phyloP scores from a whole-genome alignment of 2,113 vertebrate species.

The Antennarius striatus region DNA sequence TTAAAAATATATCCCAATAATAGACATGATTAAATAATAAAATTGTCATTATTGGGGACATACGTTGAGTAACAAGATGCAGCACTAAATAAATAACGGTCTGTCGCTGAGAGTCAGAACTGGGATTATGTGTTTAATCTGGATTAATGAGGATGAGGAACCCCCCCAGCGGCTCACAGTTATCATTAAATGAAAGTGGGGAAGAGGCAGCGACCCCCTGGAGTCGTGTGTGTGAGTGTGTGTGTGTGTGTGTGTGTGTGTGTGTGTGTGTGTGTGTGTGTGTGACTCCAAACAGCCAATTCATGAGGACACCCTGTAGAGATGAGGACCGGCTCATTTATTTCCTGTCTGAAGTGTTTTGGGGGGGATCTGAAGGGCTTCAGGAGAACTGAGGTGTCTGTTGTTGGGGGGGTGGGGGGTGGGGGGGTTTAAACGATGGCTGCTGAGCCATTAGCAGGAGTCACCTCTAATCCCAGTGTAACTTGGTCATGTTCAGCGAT shows the following conservation, averaged over 20 bases:
- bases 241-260: slow-evolving; percentile 19
- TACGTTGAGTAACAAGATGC: slow-evolving; percentile 48
- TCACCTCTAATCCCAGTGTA: slow-evolving; percentile 43
- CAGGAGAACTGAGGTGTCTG: slow-evolving; percentile 39
- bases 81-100: slow-evolving; percentile 56
- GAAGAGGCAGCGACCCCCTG: slow-evolving; percentile 41
- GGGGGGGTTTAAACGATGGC: slow-evolving; percentile 30
- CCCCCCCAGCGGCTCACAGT: slow-evolving; percentile 43
- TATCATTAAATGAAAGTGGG: slow-evolving; percentile 67
- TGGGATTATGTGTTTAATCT: slow-evolving; percentile 67
- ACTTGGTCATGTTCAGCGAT: slow-evolving; percentile 2
- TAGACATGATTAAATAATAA: neutral
- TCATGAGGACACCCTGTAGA: slow-evolving; percentile 57
- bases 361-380: slow-evolving; percentile 32
- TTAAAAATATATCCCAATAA: neutral
- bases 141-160: slow-evolving; percentile 67
- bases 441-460: slow-evolving; percentile 37
- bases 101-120: slow-evolving; percentile 47
- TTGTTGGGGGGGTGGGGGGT: neutral
- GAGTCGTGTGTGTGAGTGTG: slow-evolving; percentile 15
- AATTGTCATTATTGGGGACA: slow-evolving; percentile 3
- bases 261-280: slow-evolving; percentile 11
- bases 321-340: slow-evolving; percentile 71
- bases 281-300: slow-evolving; percentile 35
- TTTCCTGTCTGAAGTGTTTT: slow-evolving; percentile 57